Percentiles rank a stretch among this genome's conserved stretches.
Evolutionary conservation across 2,113 vertebrate species (phyloP).

Genomic region (Hucho hucho): DNA sequence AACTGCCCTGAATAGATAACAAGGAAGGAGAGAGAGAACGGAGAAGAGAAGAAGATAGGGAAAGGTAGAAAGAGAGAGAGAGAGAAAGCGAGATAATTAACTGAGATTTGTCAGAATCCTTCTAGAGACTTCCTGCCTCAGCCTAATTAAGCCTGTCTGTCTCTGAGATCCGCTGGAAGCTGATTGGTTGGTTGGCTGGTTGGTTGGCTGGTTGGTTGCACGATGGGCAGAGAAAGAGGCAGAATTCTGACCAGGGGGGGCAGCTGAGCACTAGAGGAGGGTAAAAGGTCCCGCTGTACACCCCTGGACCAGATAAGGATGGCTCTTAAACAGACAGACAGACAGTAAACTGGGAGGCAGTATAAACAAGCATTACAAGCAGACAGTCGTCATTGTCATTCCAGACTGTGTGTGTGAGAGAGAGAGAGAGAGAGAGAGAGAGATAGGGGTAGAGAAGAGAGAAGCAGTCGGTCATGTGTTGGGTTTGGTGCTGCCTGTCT

Average conservation of each 20-base stretch:
- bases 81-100: constrained; percentile 32
- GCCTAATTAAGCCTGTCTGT: constrained; percentile 29
- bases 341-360: constrained; percentile 39
- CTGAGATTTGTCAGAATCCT: constrained; percentile 38
- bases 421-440: constrained; percentile 9
- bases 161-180: neutral
- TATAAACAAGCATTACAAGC: constrained; percentile 21
- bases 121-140: constrained; percentile 17
- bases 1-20: constrained; percentile 66
- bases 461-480: constrained; percentile 19
- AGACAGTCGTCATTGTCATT: constrained; percentile 61
- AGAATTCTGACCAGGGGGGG: constrained; percentile 51
- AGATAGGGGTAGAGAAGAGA: constrained; percentile 20
- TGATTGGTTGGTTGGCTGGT: too few relatives aligned
- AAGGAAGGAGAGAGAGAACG: constrained; percentile 37
- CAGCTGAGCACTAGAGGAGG: constrained; percentile 43
- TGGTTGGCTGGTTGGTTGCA: constrained; percentile 17
- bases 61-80: constrained; percentile 16
- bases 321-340: constrained; percentile 28
- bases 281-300: constrained; percentile 34
- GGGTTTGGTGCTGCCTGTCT: constrained; percentile 5
- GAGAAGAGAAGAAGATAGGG: neutral
- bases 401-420: constrained; percentile 36
- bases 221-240: constrained; percentile 46
- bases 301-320: constrained; percentile 26